Base-by-base conservation (phyloP, 2,113 vertebrate genomes). In the Platycercus adscitus region DNA sequence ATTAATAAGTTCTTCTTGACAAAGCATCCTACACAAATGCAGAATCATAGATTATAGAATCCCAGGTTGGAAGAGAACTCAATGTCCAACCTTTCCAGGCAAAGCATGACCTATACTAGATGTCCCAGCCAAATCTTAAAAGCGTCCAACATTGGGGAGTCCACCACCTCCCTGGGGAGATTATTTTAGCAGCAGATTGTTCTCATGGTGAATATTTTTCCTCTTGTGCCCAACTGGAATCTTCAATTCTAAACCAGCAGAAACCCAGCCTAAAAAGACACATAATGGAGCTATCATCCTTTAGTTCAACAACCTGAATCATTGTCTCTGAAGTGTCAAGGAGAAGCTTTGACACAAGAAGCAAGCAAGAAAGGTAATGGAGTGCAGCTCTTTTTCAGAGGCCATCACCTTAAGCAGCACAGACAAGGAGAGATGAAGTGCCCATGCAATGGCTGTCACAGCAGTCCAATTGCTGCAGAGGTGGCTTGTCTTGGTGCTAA, bases 401-500 rank as follows among this genome's bases (percentile, higher is more conserved):
- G 35, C 5, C 2, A 0, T 35, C 10, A 35, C 10, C 11, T n/a
- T 2, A 23, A 43, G 44, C 1, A 49, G n/a, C 71, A 20, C 53
- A 31, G 53, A 25, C 3, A 33, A 41, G 29, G 39, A 2, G 33
- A 29, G 76, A 29, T 4, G 41, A 80, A 37, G 21, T 19, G n/a
- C n/a, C 66, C 41, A 28, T 1, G 9, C 46, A 10, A 8, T 0
- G 1, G 66, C 44, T 46, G 1, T 28, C 7, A 3, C 19, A 2
- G 1, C 4, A 35, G 0, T 10, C 33, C 9, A 3, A 31, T 3
- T 53, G 80, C n/a, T 24, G 71, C 79, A 82, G 33, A 61, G 39
- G 17, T 28, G 49, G 6, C 50, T 46, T 35, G 64, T 19, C 58
- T 4, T 11, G 31, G 26, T 81, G 81, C 52, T 17, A 26, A 29